Evolutionary conservation across 2,888 invertebrate species (phyloP), one percentile per base, ranked within the genome.

Genomic region (Allolobophora icterica): DNA sequence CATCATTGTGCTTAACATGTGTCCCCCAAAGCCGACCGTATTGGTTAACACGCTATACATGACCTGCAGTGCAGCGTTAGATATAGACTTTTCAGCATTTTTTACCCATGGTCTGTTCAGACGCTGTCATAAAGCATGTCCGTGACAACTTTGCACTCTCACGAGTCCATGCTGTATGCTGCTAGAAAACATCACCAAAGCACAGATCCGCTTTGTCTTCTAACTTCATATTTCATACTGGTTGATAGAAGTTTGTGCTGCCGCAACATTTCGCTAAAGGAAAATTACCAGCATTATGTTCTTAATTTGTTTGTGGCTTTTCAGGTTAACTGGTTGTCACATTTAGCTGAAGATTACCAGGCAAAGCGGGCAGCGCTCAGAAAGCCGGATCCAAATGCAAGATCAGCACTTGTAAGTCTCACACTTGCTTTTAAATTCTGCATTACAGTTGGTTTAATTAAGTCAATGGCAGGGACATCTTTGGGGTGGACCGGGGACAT

Each of bases 361-460:
- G 71, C n/a, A 71, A 71, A 71, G n/a, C 71, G 71, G 71, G 8
- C 71, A 71, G 71, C 71, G 6, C 71, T 71, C n/a, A 71, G 17
- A 11, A 71, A 71, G n/a, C 71, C 71, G 8, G 71, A 71, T 71
- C n/a, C 71, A 71, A 30, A n/a, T n/a, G 71, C 71, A n/a, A 71
- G 71, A 71, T 30, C 71, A 71, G 71, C 71, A n/a, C 71, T 71
- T n/a, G 71, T 71, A 71, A 71, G 71, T 71, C 71, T 71, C n/a
- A 4, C n/a, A 17, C n/a, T 30, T n/a, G n/a, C 15, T 71, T 71
- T 71, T 30, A n/a, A 52, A 71, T n/a, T 71, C 71, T n/a, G 71
- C 8, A 30, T 71, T 30, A 24, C 52, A 52, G 6, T 13, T 42
- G 42, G 42, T 42, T 42, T 42, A 42, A 15, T 24, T 52, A 21